phyloP scores from a whole-genome alignment of 1,140 invertebrate genomes.

The Drosophila nigrodunni region DNA sequence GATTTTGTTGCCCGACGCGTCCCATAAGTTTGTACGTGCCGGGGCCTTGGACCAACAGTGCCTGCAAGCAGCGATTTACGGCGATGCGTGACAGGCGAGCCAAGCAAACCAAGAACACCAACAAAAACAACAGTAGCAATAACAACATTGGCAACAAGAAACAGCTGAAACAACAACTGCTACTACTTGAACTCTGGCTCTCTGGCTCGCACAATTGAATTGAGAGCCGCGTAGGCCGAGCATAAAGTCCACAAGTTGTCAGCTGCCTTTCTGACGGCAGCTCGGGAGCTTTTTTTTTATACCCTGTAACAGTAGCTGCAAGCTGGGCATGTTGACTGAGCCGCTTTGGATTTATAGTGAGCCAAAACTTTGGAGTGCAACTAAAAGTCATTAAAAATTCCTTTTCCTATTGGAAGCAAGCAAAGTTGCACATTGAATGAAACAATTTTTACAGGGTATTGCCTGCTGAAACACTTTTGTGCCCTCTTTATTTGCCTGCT shows the following conservation, averaged over 20 bases:
- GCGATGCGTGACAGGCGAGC: constrained; percentile 51
- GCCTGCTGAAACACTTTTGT: neutral
- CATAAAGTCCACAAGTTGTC: constrained; percentile 49
- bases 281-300: neutral
- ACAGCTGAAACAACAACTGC: constrained; percentile 16
- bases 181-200: constrained; percentile 24
- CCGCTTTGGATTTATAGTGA: no score
- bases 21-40: constrained; percentile 69
- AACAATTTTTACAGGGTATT: neutral
- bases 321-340: neutral
- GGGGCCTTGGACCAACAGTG: constrained; percentile 1
- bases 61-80: constrained; percentile 61
- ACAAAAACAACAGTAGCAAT: neutral
- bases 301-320: neutral
- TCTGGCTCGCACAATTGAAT: constrained; percentile 31
- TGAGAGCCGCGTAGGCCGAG: constrained; percentile 35
- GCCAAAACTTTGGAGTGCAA: no score
- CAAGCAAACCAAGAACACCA: constrained; percentile 14
- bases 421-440: no score
- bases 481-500: neutral
- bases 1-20: constrained; percentile 36
- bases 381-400: no score
- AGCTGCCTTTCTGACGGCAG: constrained; percentile 16
- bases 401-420: no score
- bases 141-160: neutral